Percentiles rank a stretch among this genome's conserved stretches.
Evolutionary conservation across 2,113 vertebrate genomes (phyloP).

Genomic region (Poicephalus meyeri): DNA sequence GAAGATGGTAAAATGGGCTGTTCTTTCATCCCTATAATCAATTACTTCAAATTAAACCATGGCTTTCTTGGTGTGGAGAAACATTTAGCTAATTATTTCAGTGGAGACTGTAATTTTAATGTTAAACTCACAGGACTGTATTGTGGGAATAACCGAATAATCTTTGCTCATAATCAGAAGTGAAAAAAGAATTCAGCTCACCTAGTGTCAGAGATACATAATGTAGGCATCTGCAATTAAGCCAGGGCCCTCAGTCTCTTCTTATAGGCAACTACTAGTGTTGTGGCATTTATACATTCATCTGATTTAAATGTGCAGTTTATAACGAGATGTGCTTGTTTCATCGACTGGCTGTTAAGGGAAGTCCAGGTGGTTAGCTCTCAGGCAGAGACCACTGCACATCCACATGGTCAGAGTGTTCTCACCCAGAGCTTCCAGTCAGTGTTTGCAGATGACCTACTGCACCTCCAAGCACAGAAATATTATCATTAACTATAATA

Average conservation of each 20-base stretch:
- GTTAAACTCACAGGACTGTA: background rate
- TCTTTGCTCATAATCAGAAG: background rate
- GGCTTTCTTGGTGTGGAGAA: background rate
- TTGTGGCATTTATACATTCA: background rate
- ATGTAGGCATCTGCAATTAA: background rate
- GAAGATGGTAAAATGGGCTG: background rate
- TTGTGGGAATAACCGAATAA: background rate
- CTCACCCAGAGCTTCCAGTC: background rate
- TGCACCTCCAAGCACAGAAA: background rate
- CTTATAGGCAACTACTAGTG: background rate
- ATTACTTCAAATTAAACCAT: background rate
- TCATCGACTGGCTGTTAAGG: background rate
- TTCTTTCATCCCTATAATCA: background rate
- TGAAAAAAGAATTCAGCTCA: background rate
- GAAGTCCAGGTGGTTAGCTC: background rate
- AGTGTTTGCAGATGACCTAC: background rate
- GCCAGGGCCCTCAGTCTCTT: background rate
- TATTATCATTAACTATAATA: background rate
- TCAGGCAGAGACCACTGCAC: background rate
- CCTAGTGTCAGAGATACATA: background rate
- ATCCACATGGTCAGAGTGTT: background rate
- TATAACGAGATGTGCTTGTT: background rate
- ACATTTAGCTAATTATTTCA: background rate
- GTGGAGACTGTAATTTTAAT: background rate
- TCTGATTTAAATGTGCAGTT: background rate